Percentiles rank a stretch among this genome's conserved stretches.
These are phyloP conservation scores for Phrynocephalus versicolor DNA, from an alignment of 2,113 vertebrate genomes.

Conservation along the genomic window DNA sequence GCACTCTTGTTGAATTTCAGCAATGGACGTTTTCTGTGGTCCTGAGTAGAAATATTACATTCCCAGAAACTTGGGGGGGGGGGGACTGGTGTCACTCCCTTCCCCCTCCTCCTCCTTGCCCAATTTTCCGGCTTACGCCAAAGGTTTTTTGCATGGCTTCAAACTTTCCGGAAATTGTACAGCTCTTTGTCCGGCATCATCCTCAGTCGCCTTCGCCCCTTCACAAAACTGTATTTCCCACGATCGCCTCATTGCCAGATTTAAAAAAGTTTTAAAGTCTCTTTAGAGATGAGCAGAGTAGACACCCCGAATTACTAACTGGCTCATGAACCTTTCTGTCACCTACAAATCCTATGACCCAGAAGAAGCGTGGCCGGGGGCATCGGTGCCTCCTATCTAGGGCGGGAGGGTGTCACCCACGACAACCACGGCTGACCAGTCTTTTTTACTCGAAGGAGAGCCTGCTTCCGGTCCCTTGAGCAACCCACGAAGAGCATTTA, in stretches of 20 bases:
- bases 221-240: not conserved
- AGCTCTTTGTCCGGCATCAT: not conserved
- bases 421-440: too few relatives aligned
- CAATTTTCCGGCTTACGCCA: too few relatives aligned
- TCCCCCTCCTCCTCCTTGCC: too few relatives aligned
- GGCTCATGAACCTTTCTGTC: not conserved
- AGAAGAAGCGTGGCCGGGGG: not conserved
- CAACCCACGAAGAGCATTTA: too few relatives aligned
- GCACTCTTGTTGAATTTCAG: not conserved
- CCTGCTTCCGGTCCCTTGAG: too few relatives aligned
- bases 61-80: too few relatives aligned
- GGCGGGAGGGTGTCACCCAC: too few relatives aligned
- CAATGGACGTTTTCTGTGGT: not conserved
- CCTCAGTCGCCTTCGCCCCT: not conserved
- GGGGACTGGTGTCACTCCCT: too few relatives aligned
- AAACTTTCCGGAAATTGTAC: too few relatives aligned
- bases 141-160: too few relatives aligned
- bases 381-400: not conserved
- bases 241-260: not conserved
- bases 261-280: not conserved
- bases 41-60: too few relatives aligned
- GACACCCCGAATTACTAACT: not conserved
- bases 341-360: not conserved
- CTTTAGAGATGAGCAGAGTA: not conserved
- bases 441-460: too few relatives aligned